A percentile compares a stretch with the other conserved stretches of the same genome.
Conservation (phyloP, 1,140 invertebrate species). For the Trissolcus basalis region DNA sequence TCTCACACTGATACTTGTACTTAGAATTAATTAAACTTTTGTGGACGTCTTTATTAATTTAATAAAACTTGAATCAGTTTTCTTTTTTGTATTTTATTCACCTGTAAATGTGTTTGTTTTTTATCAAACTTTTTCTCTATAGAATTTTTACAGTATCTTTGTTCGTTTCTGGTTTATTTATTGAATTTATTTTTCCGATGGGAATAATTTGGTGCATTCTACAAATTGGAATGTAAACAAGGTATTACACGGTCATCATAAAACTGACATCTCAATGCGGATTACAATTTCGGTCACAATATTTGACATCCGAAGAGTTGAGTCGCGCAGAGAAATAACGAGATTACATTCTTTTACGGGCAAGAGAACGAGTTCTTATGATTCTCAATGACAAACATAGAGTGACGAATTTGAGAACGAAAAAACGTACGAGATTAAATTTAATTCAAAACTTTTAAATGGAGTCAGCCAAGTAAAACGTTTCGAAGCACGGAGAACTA, state of each 20-base stretch:
- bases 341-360: constrained; percentile 19
- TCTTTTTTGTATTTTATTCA: no score
- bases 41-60: no score
- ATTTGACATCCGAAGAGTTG: neutral
- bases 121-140: no score
- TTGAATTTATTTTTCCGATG: neutral
- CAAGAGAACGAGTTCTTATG: constrained; percentile 22
- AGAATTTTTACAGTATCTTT: no score
- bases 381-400: constrained; percentile 27
- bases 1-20: no score
- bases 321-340: constrained; percentile 22
- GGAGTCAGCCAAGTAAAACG: constrained; percentile 46
- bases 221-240: neutral
- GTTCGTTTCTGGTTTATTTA: neutral
- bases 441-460: constrained; percentile 39
- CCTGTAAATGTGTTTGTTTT: no score
- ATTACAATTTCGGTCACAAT: neutral
- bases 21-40: no score
- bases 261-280: neutral
- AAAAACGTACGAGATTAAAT: constrained; percentile 38
- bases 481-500: constrained; percentile 19
- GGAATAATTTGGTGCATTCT: no score
- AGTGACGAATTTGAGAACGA: constrained; percentile 22
- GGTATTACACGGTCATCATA: neutral
- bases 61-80: no score